Evolutionary conservation across 2,797 vertebrate species (phyloP).

Genomic region (Ctenopoma multispine): DNA sequence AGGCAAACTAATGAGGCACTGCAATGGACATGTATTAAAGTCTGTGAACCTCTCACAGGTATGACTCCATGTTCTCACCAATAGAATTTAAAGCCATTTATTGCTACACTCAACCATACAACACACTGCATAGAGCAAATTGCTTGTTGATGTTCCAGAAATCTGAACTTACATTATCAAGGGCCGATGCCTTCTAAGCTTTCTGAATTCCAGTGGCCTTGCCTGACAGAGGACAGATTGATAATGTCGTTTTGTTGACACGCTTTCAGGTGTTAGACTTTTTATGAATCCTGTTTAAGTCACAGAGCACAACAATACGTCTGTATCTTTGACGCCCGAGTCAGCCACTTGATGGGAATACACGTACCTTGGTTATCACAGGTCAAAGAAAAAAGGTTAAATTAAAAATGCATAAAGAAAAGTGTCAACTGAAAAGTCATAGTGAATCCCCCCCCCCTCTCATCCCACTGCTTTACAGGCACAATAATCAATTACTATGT

Average conservation of each 20-base stretch:
- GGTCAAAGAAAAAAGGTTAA: too few relatives aligned
- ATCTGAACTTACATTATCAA: conserved; percentile 42
- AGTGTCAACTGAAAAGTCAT: too few relatives aligned
- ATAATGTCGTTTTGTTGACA: conserved; percentile 7
- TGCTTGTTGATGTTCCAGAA: conserved; percentile 32
- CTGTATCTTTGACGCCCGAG: conserved; percentile 1
- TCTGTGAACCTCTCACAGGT: background rate
- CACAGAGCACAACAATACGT: too few relatives aligned
- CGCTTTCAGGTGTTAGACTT: background rate
- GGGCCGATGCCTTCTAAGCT: conserved; percentile 20
- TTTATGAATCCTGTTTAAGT: background rate
- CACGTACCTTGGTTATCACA: background rate
- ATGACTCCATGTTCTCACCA: background rate
- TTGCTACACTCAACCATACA: background rate
- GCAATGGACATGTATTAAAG: background rate
- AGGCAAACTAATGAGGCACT: too few relatives aligned
- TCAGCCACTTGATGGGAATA: background rate
- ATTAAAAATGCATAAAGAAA: too few relatives aligned
- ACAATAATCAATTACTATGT: too few relatives aligned
- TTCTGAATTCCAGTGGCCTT: conserved; percentile 26
- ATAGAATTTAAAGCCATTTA: conserved; percentile 11
- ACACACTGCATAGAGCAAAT: background rate
- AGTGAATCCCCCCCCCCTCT: too few relatives aligned
- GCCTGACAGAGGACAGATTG: conserved; percentile 1
- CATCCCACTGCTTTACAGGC: too few relatives aligned